Percentiles rank a stretch among this genome's conserved stretches.
These are phyloP conservation scores for Ormyrus pomaceus DNA, from an alignment of 2,888 invertebrate genomes.

Conservation along the genomic window DNA sequence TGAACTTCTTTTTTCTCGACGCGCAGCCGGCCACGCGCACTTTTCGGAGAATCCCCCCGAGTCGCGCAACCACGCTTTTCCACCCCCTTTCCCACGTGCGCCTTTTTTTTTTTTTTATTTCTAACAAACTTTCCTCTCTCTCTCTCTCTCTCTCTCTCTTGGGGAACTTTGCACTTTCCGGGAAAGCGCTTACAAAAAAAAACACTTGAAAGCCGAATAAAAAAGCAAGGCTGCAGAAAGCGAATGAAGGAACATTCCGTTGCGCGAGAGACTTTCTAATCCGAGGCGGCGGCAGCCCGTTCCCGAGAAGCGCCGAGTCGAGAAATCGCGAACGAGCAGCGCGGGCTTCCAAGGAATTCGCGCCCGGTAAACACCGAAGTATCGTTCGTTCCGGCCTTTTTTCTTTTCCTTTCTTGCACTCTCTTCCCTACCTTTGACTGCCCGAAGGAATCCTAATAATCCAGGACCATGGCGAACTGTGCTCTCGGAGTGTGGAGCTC, in stretches of 20 bases:
- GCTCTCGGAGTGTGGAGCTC: too few species aligned
- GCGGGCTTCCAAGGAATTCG: neutral
- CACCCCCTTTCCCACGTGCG: constrained; percentile 11
- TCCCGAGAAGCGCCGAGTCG: constrained; percentile 26
- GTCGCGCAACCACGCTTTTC: constrained; percentile 21
- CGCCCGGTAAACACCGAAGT: neutral
- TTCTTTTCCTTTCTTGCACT: neutral
- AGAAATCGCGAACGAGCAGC: constrained; percentile 30
- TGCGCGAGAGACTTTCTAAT: constrained; percentile 36
- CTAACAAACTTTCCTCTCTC: neutral
- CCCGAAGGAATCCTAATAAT: too few species aligned
- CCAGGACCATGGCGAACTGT: too few species aligned
- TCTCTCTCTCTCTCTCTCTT: neutral
- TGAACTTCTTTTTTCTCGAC: constrained; percentile 16
- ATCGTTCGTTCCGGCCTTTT: neutral
- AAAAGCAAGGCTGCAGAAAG: neutral
- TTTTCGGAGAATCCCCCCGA: constrained; percentile 30
- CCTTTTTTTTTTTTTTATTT: constrained; percentile 1
- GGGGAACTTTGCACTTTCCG: too few species aligned
- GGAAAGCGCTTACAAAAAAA: too few species aligned
- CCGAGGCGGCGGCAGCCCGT: neutral
- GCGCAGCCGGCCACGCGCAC: constrained; percentile 3
- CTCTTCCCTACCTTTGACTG: too few species aligned
- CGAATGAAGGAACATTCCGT: neutral
- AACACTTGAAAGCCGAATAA: neutral